Conservation (phyloP, 2,113 vertebrate genomes). For the Tonatia bakeri region DNA sequence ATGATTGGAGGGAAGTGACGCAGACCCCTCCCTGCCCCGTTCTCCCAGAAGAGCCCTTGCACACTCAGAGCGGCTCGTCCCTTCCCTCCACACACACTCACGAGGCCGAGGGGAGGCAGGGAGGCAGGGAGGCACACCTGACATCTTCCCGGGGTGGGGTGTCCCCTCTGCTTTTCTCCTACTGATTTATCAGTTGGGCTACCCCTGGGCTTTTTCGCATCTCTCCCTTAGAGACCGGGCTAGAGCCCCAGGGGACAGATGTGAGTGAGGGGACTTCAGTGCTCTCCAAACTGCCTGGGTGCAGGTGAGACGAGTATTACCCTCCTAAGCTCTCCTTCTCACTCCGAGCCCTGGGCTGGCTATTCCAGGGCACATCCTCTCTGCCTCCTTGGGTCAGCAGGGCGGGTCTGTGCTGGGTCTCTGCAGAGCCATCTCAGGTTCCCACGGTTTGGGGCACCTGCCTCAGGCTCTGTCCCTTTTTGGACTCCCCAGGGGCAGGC, state of each 20-base stretch:
- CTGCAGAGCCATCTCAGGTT: background rate
- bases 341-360: background rate
- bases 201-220: background rate
- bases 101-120: background rate
- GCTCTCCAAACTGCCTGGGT: background rate
- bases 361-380: background rate
- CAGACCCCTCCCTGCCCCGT: background rate
- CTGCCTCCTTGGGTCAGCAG: background rate
- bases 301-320: background rate
- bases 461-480: background rate
- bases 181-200: background rate
- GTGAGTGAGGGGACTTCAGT: background rate
- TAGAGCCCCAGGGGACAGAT: background rate
- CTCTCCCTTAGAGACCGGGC: background rate
- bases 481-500: background rate
- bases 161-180: background rate
- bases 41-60: background rate
- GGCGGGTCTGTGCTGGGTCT: background rate
- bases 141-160: background rate
- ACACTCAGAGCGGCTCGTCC: background rate
- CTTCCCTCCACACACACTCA: background rate
- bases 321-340: background rate
- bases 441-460: accelerated
- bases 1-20: background rate
- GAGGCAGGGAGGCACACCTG: background rate